Percentiles rank a stretch among this genome's conserved stretches.
Evolutionary conservation across 2,797 vertebrate species (phyloP).

Genomic region (Hemibagrus guttatus): DNA sequence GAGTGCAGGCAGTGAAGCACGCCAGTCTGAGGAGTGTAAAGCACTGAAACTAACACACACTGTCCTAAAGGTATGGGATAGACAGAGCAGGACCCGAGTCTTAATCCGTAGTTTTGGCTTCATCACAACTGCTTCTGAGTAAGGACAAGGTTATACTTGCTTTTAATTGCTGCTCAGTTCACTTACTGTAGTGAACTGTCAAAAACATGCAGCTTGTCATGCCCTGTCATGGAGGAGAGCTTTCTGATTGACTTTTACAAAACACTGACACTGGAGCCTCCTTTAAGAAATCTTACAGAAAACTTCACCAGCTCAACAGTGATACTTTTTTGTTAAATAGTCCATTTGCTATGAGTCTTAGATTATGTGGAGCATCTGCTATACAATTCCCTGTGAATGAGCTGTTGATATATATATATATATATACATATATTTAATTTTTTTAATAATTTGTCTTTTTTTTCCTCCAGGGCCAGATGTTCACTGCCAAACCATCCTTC

Average conservation of each 20-base stretch:
- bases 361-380: not conserved
- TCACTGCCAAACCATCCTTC: slow-evolving; percentile 86
- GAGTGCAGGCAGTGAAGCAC: slow-evolving; percentile 90
- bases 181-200: not conserved
- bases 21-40: slow-evolving; percentile 92
- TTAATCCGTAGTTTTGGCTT: not conserved
- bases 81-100: not conserved
- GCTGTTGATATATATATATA: no score
- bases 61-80: slow-evolving; percentile 74
- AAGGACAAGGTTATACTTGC: not conserved
- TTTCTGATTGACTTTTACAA: not conserved
- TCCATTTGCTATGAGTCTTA: not conserved
- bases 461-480: slow-evolving; percentile 82
- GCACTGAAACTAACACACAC: slow-evolving; percentile 82
- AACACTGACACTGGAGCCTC: no score
- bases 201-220: not conserved
- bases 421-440: no score
- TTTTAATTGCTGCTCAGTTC: not conserved
- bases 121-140: not conserved
- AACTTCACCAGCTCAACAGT: not conserved
- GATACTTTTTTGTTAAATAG: not conserved
- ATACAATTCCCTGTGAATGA: not conserved
- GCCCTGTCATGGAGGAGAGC: no score
- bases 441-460: slow-evolving; percentile 37
- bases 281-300: not conserved